Percentiles rank a stretch among this genome's conserved stretches.
phyloP scores from a whole-genome alignment of 1,140 invertebrate genomes.

The Drosophila ohnishii region DNA sequence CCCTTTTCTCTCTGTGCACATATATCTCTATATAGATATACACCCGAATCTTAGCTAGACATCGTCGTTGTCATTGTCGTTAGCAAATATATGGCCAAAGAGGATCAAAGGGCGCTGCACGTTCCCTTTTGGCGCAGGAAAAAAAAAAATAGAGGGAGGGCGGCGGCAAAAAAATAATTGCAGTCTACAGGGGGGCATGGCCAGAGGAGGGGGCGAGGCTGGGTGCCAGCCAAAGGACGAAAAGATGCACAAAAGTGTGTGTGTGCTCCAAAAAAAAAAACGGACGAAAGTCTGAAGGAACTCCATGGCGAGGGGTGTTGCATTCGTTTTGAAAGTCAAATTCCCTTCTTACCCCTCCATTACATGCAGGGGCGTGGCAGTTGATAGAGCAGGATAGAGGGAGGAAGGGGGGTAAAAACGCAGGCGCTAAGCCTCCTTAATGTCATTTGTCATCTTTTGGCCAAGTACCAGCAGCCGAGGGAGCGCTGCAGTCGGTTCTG shows the following conservation, averaged over 20 bases:
- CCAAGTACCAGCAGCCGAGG: constrained; percentile 30
- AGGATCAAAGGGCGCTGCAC: constrained; percentile 71
- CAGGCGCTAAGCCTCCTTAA: constrained; percentile 72
- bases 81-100: constrained; percentile 76
- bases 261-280: background rate
- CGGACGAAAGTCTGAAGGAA: background rate
- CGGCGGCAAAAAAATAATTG: constrained; percentile 53
- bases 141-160: background rate
- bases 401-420: constrained; percentile 26
- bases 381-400: too few relatives aligned
- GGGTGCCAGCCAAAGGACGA: background rate
- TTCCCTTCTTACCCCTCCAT: background rate
- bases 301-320: background rate
- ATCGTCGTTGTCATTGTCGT: constrained; percentile 72
- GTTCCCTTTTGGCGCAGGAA: constrained; percentile 47
- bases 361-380: constrained; percentile 1
- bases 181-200: constrained; percentile 12
- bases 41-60: constrained; percentile 62
- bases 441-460: constrained; percentile 77
- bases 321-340: constrained; percentile 61
- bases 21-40: constrained; percentile 16
- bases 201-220: background rate
- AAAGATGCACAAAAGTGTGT: constrained; percentile 43
- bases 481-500: constrained; percentile 58
- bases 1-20: background rate